Base-by-base conservation (phyloP, 2,888 invertebrate species). In the Philaethria dido region DNA sequence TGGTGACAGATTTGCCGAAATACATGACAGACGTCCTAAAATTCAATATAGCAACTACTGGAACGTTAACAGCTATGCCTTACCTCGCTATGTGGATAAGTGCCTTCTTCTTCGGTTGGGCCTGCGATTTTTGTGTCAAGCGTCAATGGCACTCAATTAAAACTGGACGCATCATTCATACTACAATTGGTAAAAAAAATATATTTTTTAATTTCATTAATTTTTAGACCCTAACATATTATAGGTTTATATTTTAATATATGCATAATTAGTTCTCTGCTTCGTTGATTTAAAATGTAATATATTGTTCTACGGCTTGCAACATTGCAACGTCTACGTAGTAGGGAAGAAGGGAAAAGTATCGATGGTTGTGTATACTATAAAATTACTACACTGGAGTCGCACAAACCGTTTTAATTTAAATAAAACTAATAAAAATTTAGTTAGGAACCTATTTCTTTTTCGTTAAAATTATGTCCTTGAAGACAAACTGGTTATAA, bases 1-100 rank as follows among this genome's bases (percentile, higher is more conserved):
- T 96, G 94, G 94, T 95, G 16, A 95, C 95, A 14, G 95, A 95
- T 76, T 87, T 96, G 2, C 95, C 96, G 0, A 95, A 94, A 67
- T 95, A 95, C 80, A 95, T 95, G 94, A 94, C 93, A 42, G 94
- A 95, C 69, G 94, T 95, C 0, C 86, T 96, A 4, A 94, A 94
- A 73, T 95, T 95, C 82, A 94, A 95, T 76, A 94, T 95, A 20
- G 92, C 94, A 6, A 89, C 94, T 73, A 95, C 95, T 64, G 95
- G 95, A 0, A 89, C 94, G 0, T 84, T 94, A 42, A 94, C 95
- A 0, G 94, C 95, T 0, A 86, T 95, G 33, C 96, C 96, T 0
- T 95, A 95, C 77, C 83, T 95, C 20, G 93, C 94, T 3, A 95
- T 95, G 94, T 95, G 95, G 94, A 80, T 95, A 22, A 92, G 94